Conservation (phyloP, 2,888 invertebrate genomes). For the Lasioglossum malachurum region DNA sequence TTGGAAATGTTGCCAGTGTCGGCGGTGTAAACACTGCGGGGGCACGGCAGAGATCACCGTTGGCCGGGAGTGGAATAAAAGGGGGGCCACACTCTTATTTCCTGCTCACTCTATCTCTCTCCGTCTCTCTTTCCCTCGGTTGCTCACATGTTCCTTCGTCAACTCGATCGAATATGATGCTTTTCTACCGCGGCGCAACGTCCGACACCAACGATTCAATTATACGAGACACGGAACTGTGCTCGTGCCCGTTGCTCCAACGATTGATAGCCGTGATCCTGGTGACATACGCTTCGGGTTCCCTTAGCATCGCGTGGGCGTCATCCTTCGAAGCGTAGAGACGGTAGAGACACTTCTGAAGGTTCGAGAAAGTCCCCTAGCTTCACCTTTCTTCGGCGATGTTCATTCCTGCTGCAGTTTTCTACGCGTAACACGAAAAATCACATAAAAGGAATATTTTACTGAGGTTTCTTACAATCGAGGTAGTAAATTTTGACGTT, state of each 20-base stretch:
- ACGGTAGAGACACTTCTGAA: background rate
- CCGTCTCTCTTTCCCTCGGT: background rate
- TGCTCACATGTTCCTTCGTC: conserved; percentile 50
- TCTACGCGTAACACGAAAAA: no score
- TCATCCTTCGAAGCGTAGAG: background rate
- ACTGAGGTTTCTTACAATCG: background rate
- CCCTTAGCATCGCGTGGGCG: conserved; percentile 24
- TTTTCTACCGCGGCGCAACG: background rate
- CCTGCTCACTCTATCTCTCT: background rate
- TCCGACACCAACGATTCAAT: conserved; percentile 51
- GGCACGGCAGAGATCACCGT: conserved; percentile 57
- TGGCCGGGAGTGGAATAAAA: background rate
- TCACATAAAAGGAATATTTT: background rate
- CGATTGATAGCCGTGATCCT: conserved; percentile 33
- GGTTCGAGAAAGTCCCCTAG: background rate
- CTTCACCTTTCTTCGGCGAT: background rate
- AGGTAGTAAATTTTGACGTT: background rate
- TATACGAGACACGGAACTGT: conserved; percentile 37
- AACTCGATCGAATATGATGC: conserved; percentile 41
- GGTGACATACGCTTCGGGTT: conserved; percentile 16
- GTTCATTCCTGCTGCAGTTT: background rate
- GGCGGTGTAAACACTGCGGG: conserved; percentile 71
- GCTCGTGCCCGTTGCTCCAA: background rate
- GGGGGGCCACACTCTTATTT: conserved; percentile 12
- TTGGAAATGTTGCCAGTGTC: conserved; percentile 67